Conservation (phyloP, 2,888 invertebrate species). For the Caenorhabditis sp. region DNA sequence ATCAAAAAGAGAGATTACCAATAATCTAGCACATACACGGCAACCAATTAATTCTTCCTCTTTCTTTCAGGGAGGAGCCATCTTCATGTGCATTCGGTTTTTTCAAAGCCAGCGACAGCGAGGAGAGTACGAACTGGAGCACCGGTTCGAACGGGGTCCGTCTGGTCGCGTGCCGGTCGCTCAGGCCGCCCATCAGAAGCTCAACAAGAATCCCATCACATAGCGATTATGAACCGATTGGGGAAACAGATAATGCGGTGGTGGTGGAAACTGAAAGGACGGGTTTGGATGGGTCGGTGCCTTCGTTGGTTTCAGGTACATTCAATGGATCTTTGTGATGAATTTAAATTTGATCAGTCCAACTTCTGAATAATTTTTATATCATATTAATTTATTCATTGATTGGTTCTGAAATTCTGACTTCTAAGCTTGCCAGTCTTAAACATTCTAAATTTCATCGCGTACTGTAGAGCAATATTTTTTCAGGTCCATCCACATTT, state of each 20-base stretch:
- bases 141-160: conserved; percentile 69
- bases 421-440: too few relatives aligned
- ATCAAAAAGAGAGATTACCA: conserved; percentile 64
- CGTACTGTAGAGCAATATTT: neutral
- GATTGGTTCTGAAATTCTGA: too few relatives aligned
- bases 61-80: conserved; percentile 68
- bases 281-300: conserved; percentile 31
- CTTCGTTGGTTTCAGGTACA: conserved; percentile 60
- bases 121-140: conserved; percentile 72
- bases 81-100: conserved; percentile 72
- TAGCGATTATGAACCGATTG: conserved; percentile 56
- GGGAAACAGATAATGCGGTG: conserved; percentile 22
- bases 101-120: conserved; percentile 72
- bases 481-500: conserved; percentile 62
- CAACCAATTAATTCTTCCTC: conserved; percentile 56
- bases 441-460: too few relatives aligned
- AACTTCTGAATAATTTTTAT: too few relatives aligned
- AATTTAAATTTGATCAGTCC: too few relatives aligned
- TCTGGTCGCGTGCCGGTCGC: conserved; percentile 65
- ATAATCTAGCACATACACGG: conserved; percentile 45
- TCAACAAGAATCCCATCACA: conserved; percentile 56
- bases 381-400: too few relatives aligned
- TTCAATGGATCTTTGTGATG: neutral
- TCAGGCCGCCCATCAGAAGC: conserved; percentile 59
- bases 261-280: conserved; percentile 2